These are phyloP conservation scores for Achatina immaculata DNA, from an alignment of 1,140 invertebrate species.

Conservation along the genomic window DNA sequence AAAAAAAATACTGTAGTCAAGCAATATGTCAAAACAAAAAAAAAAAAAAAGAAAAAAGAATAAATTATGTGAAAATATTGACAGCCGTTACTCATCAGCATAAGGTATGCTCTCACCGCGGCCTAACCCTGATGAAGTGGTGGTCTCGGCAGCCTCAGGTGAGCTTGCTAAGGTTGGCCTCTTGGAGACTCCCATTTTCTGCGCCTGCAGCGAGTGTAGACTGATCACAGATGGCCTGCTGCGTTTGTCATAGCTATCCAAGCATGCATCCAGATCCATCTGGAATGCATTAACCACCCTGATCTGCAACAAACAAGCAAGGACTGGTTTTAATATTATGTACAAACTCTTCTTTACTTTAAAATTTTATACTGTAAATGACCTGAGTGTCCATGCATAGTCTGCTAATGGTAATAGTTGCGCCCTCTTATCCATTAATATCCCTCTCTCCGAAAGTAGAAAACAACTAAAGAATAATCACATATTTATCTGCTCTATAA, in stretches of 20 bases:
- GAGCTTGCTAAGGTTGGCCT: constrained; percentile 63
- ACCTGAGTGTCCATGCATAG: no score
- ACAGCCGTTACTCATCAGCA: constrained; percentile 60
- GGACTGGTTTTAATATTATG: no score
- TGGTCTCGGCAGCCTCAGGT: constrained; percentile 58
- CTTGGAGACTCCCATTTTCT: constrained; percentile 53
- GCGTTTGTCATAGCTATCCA: constrained; percentile 79
- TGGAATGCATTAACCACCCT: constrained; percentile 99
- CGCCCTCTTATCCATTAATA: no score
- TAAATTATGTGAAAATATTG: no score
- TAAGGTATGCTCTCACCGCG: constrained; percentile 65
- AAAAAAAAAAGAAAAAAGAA: neutral
- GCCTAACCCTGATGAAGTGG: constrained; percentile 40
- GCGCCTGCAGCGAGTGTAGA: constrained; percentile 66
- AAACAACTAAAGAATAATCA: no score
- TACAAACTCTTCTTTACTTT: no score
- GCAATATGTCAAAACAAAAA: no score
- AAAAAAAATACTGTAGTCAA: neutral
- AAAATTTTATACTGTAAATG: no score
- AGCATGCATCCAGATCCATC: constrained; percentile 93
- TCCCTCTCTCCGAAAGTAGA: no score
- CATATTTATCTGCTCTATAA: no score
- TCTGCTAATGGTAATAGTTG: no score
- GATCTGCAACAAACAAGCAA: constrained; percentile 82
- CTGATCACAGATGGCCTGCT: constrained; percentile 68